phyloP scores from a whole-genome alignment of 2,113 vertebrate species.

The Athene cunicularia region DNA sequence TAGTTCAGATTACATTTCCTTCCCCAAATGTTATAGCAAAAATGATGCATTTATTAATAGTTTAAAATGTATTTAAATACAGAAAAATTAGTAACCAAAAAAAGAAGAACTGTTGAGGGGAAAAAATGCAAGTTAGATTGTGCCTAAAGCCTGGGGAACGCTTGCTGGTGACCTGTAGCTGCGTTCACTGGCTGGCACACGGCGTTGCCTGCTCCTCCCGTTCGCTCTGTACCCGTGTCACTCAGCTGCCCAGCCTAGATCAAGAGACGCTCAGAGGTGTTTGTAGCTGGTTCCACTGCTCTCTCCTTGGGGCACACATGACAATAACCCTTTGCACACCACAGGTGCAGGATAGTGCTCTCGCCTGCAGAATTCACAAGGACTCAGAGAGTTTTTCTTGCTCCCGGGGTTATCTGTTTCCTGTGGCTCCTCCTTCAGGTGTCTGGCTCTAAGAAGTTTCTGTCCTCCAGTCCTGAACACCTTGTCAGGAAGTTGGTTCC shows the following conservation, averaged over 20 bases:
- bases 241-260: background rate
- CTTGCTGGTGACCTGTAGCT: fast-evolving
- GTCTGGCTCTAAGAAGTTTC: background rate
- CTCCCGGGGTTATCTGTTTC: background rate
- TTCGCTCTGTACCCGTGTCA: background rate
- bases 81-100: background rate
- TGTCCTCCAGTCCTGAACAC: background rate
- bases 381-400: background rate
- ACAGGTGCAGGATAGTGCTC: background rate
- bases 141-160: background rate
- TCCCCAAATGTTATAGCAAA: background rate
- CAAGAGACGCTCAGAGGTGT: background rate
- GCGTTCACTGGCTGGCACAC: fast-evolving
- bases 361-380: background rate
- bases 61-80: background rate
- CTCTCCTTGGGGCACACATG: fast-evolving
- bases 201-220: background rate
- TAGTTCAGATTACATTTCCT: background rate
- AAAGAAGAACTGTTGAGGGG: background rate
- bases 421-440: background rate
- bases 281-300: background rate
- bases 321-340: background rate
- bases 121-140: background rate
- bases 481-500: background rate
- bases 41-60: background rate